A percentile compares a stretch with the other conserved stretches of the same genome.
These are phyloP conservation scores for Xiphophorus maculatus DNA, from an alignment of 2,113 vertebrate species.

Conservation along the genomic window DNA sequence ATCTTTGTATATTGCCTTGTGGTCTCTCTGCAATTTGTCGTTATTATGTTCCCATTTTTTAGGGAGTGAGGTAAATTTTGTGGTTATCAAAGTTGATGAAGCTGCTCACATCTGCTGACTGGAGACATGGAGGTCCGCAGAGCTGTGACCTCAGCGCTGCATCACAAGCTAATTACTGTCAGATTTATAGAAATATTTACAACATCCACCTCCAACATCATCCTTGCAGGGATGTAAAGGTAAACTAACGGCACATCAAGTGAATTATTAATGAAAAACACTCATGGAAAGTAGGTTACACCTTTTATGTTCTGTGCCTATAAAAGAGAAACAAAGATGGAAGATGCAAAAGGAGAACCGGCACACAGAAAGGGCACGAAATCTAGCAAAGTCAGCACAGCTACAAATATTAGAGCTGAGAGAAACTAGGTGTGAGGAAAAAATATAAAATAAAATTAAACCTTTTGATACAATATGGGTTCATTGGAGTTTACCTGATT, in stretches of 20 bases:
- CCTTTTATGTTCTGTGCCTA: neutral
- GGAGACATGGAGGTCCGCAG: neutral
- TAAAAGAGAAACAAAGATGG: neutral
- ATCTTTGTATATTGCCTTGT: slow-evolving; percentile 53
- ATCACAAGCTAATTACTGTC: slow-evolving; percentile 22
- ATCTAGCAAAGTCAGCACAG: neutral
- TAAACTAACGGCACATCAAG: slow-evolving; percentile 8
- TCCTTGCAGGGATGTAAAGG: slow-evolving; percentile 4
- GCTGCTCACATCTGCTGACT: slow-evolving; percentile 16
- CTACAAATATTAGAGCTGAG: neutral
- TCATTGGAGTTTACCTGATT: no score
- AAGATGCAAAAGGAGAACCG: neutral
- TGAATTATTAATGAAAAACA: slow-evolving; percentile 36
- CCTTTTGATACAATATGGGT: no score
- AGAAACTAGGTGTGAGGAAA: no score
- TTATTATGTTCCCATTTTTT: slow-evolving; percentile 58
- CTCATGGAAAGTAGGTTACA: slow-evolving; percentile 15
- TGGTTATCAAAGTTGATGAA: slow-evolving; percentile 46
- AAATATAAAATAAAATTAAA: no score
- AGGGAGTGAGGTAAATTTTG: slow-evolving; percentile 38
- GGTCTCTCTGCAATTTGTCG: slow-evolving; percentile 61
- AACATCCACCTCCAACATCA: slow-evolving; percentile 5
- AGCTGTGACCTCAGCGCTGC: neutral
- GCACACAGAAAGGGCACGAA: neutral
- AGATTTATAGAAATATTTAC: slow-evolving; percentile 26